Evolutionary conservation across 2,113 vertebrate species (phyloP), one percentile per base, ranked within the genome.

Genomic region (Cephalopterus ornatus): DNA sequence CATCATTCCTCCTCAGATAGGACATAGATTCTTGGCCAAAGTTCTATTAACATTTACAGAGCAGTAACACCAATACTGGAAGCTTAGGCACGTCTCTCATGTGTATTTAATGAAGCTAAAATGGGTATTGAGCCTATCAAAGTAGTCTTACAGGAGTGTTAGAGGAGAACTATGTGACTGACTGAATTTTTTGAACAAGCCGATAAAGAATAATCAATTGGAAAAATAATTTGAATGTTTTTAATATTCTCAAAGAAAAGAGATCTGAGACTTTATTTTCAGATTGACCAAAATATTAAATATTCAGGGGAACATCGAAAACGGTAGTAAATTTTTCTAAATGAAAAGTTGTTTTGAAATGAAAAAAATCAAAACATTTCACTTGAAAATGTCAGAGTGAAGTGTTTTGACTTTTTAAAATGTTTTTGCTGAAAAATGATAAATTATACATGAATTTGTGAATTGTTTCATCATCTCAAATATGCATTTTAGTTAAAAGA

Each of bases 321-420:
- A 89, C 89, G 72, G 30, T 56, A 41, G 6, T 44, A 87, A 44
- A 4, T 91, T 92, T 93, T 95, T 96, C 80, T 82, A 94, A 96
- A 91, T 72, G 89, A 91, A 92, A 95, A 75, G 37, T 81, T 94
- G 94, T 92, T 97, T 95, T 95, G 80, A 96, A 95, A 88, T 74
- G 52, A 81, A 93, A 88, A 88, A 96, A 94, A 78, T 95, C 87
- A 92, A 96, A 95, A 87, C 73, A 87, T 94, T 92, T 86, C 52
- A 81, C 89, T 96, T 63, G 70, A 91, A 96, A 95, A 97, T 96
- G 93, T 95, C 94, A 94, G 44, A 75, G 86, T 96, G 91, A 97
- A 92, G 58, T 92, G 93, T 97, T 97, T 97, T 97, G 94, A 95
- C 93, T 96, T 94, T 87, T 94, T 37, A 72, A 94, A 95, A 96